Evolutionary conservation across 1,140 invertebrate species (phyloP).

Genomic region (Melipona quadrifasciata): DNA sequence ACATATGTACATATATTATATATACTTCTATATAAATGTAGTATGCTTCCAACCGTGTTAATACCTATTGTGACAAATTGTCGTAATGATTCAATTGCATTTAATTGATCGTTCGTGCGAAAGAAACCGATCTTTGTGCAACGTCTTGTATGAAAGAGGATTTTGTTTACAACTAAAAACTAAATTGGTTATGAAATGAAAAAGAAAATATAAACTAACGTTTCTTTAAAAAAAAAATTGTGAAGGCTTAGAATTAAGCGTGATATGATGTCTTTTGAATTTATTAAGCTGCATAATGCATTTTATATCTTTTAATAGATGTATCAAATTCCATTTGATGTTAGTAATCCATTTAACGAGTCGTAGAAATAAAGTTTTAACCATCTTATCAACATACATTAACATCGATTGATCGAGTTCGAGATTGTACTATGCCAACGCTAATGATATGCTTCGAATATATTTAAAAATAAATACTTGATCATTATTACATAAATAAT

Average conservation of each 20-base stretch:
- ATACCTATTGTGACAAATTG: slow-evolving; percentile 33
- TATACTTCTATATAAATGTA: background rate
- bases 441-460: too few relatives aligned
- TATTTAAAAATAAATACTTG: background rate
- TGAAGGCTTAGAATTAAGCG: background rate
- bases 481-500: background rate
- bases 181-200: background rate
- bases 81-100: slow-evolving; percentile 61
- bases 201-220: background rate
- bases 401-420: background rate
- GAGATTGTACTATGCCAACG: background rate
- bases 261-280: background rate
- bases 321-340: background rate
- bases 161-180: background rate
- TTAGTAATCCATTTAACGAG: background rate
- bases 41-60: slow-evolving; percentile 39
- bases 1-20: background rate
- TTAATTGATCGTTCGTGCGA: slow-evolving; percentile 53
- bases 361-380: background rate
- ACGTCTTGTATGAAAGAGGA: slow-evolving; percentile 39
- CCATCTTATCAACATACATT: background rate
- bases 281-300: background rate
- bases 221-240: background rate
- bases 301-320: background rate
- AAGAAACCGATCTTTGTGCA: slow-evolving; percentile 40